Base-by-base conservation (phyloP, 2,797 vertebrate species). In the Linurgus olivaceus region DNA sequence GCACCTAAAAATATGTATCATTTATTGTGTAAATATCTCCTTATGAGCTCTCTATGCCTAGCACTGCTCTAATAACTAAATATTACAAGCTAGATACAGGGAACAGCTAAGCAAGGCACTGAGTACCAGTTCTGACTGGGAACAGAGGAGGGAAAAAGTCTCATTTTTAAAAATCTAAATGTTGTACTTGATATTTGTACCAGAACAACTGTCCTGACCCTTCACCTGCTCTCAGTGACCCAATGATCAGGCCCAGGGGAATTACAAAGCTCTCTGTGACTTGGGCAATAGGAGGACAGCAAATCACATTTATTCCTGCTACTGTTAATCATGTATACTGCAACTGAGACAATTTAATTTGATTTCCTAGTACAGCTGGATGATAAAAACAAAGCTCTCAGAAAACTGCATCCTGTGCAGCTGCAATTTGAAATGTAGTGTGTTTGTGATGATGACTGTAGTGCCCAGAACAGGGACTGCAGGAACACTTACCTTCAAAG, bases 61-160 rank as follows among this genome's bases (percentile, higher is more conserved):
- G 42, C 58, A 29, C 7, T 28, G 51, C 48, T 90, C 9, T 29
- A 17, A 17, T 55, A 51, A 25, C 15, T 66, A 45, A 47, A 19
- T 28, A 2, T 1, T 63, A 33, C 12, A 50, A 59, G 5, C 2
- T 51, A 57, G 26, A 37, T 26, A 13, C 6, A 52, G 40, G 37
- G 58, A 47, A n/a, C 5, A 50, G 50, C 55, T 33, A 4, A 71
- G 67, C 13, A 40, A 14, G 12, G 17, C 58, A 78, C 20, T 15
- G n/a, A 29, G 18, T 40, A 13, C 3, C 17, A 57, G 13, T 20
- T 24, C 48, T 31, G 31, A 6, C 0, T 37, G 11, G 33, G 16
- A 91, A 40, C 4, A 58, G 16, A 79, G 26, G 13, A 50, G 4
- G 7, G 10, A 35, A 71, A 38, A 55, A 33, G 3, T 18, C 5